Evolutionary conservation across 2,113 vertebrate genomes (phyloP), one percentile per base, ranked within the genome.

Genomic region (Ceyx margarethae): DNA sequence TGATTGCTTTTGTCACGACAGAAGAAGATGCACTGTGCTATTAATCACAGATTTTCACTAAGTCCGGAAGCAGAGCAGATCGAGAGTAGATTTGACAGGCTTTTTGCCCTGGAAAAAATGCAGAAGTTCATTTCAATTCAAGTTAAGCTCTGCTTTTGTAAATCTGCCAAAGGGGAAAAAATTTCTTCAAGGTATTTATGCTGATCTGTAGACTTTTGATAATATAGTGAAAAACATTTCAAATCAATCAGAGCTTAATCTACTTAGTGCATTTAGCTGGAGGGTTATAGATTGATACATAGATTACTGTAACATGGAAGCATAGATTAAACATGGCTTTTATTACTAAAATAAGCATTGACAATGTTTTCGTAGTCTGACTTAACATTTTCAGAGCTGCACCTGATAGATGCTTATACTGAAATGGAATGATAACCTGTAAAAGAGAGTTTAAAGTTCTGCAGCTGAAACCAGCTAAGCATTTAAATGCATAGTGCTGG

Each of bases 231-330:
- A 94, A 85, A 90, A 94, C 85, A 89, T 88, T 96, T 95, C 83
- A 66, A 91, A 96, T 97, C 96, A 89, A 73, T 96, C 96, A 77
- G 75, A 77, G 68, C 93, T 87, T 95, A 93, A 96, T 96, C 96
- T 94, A 65, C 95, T 97, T 94, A 92, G 79, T 75, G 67, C 42
- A 77, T 85, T 88, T 95, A 88, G 87, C 95, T 75, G 89, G 96
- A 94, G 93, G 85, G 56, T 68, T 95, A 61, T 78, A 76, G 77
- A 81, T 73, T 54, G 79, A 80, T 57, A 86, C 93, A 89, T 57
- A 90, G 94, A 93, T 89, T 96, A 91, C 79, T 85, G 46, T 85
- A 87, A 46, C 79, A 56, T 75, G 64, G 86, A 94, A 90, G 87
- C 79, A 85, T 74, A 46, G 83, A 93, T 96, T 95, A 95, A 94